Evolutionary conservation across 2,113 vertebrate genomes (phyloP).

Genomic region (Daphoenositta chrysoptera): DNA sequence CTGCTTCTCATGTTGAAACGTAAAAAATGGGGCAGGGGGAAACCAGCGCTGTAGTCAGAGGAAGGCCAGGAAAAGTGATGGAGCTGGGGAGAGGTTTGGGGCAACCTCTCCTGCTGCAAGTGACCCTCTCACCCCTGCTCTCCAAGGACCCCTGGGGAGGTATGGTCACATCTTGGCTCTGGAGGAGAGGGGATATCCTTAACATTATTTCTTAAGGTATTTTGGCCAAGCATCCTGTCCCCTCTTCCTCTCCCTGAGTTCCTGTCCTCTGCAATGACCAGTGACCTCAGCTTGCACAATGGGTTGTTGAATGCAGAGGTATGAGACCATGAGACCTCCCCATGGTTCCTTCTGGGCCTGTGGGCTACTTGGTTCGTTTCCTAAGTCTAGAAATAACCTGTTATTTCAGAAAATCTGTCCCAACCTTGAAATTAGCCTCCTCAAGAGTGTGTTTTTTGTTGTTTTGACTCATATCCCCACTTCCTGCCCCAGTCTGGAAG

Average conservation of each 20-base stretch:
- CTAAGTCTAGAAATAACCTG: constrained; percentile 39
- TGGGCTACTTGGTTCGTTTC: constrained; percentile 24
- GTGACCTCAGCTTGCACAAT: constrained; percentile 33
- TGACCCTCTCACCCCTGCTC: background rate
- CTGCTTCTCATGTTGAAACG: background rate
- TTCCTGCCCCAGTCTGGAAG: background rate
- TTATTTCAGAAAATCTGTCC: constrained; percentile 6
- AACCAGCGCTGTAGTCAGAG: fast-evolving
- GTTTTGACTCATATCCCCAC: background rate
- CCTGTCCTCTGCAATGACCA: constrained; percentile 22
- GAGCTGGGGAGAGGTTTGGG: background rate
- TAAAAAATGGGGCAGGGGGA: background rate
- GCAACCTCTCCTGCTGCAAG: background rate
- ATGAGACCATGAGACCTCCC: background rate
- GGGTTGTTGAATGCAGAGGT: background rate
- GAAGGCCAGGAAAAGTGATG: background rate
- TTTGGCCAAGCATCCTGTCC: constrained; percentile 46
- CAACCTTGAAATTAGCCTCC: background rate
- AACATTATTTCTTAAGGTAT: constrained; percentile 48
- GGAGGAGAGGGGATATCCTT: constrained; percentile 66
- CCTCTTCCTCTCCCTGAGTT: constrained; percentile 51
- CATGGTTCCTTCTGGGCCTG: background rate
- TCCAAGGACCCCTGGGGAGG: background rate
- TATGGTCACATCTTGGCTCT: constrained; percentile 41
- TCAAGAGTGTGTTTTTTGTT: background rate